These are phyloP conservation scores for Coreoperca whiteheadi DNA, from an alignment of 2,113 vertebrate species.

Conservation along the genomic window DNA sequence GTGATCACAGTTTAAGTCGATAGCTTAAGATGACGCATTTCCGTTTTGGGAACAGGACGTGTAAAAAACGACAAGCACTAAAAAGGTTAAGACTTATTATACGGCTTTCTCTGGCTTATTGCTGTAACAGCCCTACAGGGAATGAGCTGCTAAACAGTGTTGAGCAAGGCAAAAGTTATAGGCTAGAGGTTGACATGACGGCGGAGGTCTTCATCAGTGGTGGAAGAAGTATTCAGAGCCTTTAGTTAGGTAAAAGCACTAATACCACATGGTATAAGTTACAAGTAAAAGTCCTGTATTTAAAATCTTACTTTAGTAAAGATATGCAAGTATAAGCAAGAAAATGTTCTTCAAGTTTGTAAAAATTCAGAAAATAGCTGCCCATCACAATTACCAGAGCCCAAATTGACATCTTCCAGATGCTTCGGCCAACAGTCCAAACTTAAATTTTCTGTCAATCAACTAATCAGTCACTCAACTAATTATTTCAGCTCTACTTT, in stretches of 20 bases:
- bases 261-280: neutral
- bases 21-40: slow-evolving; percentile 60
- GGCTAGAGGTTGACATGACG: neutral
- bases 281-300: neutral
- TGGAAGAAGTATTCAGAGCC: neutral
- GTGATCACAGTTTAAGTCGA: slow-evolving; percentile 71
- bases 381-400: neutral
- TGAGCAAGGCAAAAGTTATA: slow-evolving; percentile 36
- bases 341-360: neutral
- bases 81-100: slow-evolving; percentile 63
- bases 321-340: neutral
- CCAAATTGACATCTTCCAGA: neutral
- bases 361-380: neutral
- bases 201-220: neutral
- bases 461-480: neutral
- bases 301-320: neutral
- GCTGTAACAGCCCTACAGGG: slow-evolving; percentile 54
- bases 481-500: neutral
- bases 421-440: neutral
- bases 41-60: slow-evolving; percentile 53
- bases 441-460: neutral
- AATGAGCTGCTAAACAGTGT: slow-evolving; percentile 45
- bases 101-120: slow-evolving; percentile 49
- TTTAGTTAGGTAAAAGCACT: neutral
- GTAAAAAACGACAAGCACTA: slow-evolving; percentile 53